A percentile compares a stretch with the other conserved stretches of the same genome.
Evolutionary conservation across 37 sponge, comb jelly and placozoan species (phyloP).

Genomic region (Axinella damicornis): DNA sequence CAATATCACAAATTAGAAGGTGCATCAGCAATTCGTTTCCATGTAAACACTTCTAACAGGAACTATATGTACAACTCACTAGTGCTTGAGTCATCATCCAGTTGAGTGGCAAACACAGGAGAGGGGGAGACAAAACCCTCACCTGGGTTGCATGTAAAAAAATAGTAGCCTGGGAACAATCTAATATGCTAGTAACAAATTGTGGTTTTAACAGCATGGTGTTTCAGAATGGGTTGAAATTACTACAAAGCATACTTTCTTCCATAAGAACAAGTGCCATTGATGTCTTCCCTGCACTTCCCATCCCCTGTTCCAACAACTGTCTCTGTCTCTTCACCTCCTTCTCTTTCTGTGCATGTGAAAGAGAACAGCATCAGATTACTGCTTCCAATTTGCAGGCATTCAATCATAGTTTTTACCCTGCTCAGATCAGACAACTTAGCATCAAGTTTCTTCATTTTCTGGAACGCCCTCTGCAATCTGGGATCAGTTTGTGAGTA

Average conservation of each 20-base stretch:
- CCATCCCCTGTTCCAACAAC: slow-evolving; percentile 52
- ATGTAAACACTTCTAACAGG: too few relatives aligned
- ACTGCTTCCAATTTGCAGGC: not conserved
- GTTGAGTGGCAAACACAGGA: slow-evolving; percentile 19
- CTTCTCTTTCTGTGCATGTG: slow-evolving; percentile 37
- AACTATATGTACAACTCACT: not conserved
- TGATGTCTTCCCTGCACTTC: not conserved
- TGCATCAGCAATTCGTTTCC: too few relatives aligned
- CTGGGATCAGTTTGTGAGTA: slow-evolving; percentile 4
- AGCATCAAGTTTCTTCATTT: slow-evolving; percentile 57
- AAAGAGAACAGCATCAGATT: not conserved
- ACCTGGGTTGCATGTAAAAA: not conserved
- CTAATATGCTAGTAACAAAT: not conserved
- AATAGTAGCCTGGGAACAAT: not conserved
- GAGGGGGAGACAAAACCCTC: not conserved
- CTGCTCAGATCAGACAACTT: slow-evolving; percentile 41
- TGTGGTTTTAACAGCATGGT: too few relatives aligned
- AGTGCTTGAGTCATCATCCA: not conserved
- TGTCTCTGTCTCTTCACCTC: slow-evolving; percentile 74
- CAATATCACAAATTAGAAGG: too few relatives aligned
- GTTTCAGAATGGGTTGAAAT: not conserved
- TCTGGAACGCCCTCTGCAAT: slow-evolving; percentile 46
- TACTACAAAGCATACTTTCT: not conserved
- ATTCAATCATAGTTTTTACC: not conserved
- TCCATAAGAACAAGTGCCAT: not conserved